These are phyloP conservation scores for Anisognathus igniventris DNA, from an alignment of 2,797 vertebrate genomes.

Conservation along the genomic window DNA sequence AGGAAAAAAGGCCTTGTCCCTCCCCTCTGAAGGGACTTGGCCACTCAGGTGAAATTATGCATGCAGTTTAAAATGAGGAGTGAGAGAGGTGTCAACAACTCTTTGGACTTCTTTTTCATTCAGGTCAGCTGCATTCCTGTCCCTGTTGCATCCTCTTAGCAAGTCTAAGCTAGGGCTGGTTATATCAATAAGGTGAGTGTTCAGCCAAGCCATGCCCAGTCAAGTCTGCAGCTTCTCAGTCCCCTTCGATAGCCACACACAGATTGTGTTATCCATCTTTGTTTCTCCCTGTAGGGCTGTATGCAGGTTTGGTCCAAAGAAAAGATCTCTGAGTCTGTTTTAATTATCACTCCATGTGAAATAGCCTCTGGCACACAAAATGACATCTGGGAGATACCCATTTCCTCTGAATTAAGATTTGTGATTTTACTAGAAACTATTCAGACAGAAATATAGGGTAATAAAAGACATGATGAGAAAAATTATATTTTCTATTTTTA, in stretches of 20 bases:
- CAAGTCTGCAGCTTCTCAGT: not conserved
- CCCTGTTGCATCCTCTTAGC: not conserved
- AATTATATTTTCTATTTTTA: not conserved
- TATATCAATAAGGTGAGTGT: not conserved
- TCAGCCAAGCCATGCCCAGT: not conserved
- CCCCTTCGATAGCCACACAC: not conserved
- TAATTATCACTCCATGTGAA: constrained; percentile 23
- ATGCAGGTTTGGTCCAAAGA: not conserved
- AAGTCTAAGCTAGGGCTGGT: not conserved
- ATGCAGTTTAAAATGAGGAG: not conserved
- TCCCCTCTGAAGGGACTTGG: not conserved
- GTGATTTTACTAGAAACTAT: not conserved
- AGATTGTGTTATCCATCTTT: not conserved
- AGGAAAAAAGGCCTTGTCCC: not conserved
- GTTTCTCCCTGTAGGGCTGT: not conserved
- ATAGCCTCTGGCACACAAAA: constrained; percentile 10
- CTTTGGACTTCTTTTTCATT: not conserved
- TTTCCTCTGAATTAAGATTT: constrained; percentile 20
- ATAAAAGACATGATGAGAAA: not conserved
- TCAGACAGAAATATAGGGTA: not conserved
- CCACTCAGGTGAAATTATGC: not conserved
- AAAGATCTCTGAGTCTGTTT: not conserved
- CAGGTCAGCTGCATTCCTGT: not conserved
- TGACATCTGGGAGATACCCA: not conserved
- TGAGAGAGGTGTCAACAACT: not conserved